These are phyloP conservation scores for Morone saxatilis DNA, from an alignment of 2,113 vertebrate genomes.

Conservation along the genomic window DNA sequence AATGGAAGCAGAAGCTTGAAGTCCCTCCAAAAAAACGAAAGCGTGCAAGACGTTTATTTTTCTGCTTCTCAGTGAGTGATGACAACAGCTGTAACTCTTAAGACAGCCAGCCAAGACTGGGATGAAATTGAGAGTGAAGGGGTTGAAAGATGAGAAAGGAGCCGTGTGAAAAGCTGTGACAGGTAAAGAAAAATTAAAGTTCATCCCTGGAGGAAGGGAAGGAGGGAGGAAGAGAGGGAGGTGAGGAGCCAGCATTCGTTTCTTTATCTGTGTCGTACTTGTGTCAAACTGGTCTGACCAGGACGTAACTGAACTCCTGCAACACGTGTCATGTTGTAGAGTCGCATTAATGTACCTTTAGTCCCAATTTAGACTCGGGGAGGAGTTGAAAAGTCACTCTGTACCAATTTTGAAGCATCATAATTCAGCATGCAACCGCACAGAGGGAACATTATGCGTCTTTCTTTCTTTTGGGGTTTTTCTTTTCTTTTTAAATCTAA, in stretches of 20 bases:
- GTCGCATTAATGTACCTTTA: neutral
- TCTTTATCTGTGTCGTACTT: no score
- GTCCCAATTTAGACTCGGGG: neutral
- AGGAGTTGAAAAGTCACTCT: neutral
- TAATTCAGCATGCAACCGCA: neutral
- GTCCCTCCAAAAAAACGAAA: neutral
- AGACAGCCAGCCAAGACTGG: neutral
- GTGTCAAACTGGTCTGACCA: constrained; percentile 22
- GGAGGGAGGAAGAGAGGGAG: neutral
- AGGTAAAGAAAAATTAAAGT: neutral
- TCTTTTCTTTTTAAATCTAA: neutral
- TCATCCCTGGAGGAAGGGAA: neutral
- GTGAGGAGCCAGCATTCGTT: rapidly evolving
- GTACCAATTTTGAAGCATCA: neutral
- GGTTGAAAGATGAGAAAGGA: neutral
- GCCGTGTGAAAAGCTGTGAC: neutral
- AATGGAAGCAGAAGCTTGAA: neutral
- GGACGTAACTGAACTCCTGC: neutral
- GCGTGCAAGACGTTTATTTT: neutral
- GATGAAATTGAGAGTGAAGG: neutral
- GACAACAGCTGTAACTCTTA: constrained; percentile 17
- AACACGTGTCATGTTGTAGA: neutral
- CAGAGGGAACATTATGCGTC: neutral
- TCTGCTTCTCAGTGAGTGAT: constrained; percentile 23
- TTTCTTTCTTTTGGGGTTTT: neutral